Base-by-base conservation (phyloP, 2,113 vertebrate genomes). In the Coturnix japonica region DNA sequence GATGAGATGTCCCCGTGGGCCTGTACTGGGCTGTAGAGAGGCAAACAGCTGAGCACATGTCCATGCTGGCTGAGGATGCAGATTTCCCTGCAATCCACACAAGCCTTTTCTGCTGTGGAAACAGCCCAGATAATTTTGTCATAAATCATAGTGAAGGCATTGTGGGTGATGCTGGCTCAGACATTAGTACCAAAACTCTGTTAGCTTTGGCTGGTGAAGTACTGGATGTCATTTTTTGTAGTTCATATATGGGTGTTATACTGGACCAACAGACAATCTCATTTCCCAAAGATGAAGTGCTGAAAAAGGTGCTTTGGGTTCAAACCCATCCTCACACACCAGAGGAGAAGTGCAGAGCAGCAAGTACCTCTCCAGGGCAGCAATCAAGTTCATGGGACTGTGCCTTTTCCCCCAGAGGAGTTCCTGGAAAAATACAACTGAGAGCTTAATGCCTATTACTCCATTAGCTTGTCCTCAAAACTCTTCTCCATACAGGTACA, bases 71-170 rank as follows among this genome's bases (percentile, higher is more conserved):
- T 57, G 54, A 73, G 37, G 56, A 70, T 74, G 43, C 33, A 63
- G 51, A 35, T 21, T 57, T 23, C n/a, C 9, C 35, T 41, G 65
- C 33, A 44, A 60, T 30, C 47, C 57, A 11, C 20, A 37, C 22
- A 4, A 65, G 59, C n/a, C 92, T 79, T 87, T 79, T 49, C 66
- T 91, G 84, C 66, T 72, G 84, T 37, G 66, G 59, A 81, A 93
- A 79, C 57, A 73, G 22, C 23, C 47, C 63, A 65, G 71, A 65
- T 79, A 79, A 76, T 93, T 85, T 63, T 47, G 61, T 61, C 81
- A 60, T 90, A 78, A 89, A 93, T 90, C 91, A 74, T 6, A 64
- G 51, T 81, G 89, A 84, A 90, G 53, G 39, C 56, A 83, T 69
- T 0, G 0, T 23, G 61, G 56, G 39, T 67, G 60, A 72, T 15